These are phyloP conservation scores for Eulacestoma nigropectus DNA, from an alignment of 2,113 vertebrate genomes.

Conservation along the genomic window DNA sequence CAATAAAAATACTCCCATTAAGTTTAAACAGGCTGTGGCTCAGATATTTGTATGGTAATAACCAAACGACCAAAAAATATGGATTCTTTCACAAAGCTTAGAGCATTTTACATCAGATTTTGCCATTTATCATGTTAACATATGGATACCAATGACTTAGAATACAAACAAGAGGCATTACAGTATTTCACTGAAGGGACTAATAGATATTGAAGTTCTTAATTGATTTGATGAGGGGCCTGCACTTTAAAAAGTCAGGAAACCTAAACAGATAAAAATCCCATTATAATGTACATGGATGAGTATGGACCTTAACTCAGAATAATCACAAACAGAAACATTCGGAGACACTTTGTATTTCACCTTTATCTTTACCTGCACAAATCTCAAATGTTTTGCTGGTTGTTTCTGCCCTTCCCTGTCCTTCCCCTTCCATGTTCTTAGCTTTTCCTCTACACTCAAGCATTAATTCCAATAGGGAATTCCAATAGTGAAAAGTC, in stretches of 20 bases:
- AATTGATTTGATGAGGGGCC: neutral
- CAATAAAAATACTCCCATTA: neutral
- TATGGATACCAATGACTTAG: neutral
- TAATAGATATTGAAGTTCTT: neutral
- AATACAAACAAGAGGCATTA: neutral
- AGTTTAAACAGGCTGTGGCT: neutral
- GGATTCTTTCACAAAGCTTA: neutral
- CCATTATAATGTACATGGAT: neutral
- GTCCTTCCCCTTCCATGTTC: neutral
- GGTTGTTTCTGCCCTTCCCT: neutral
- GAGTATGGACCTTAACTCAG: neutral
- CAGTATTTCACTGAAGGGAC: neutral
- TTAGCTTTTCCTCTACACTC: neutral
- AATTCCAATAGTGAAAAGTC: neutral
- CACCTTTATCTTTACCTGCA: neutral
- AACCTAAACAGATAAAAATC: neutral
- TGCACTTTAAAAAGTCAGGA: neutral
- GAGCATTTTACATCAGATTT: neutral
- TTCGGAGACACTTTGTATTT: rapidly evolving
- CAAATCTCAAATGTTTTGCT: neutral
- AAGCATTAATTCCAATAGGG: neutral
- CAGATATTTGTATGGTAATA: neutral
- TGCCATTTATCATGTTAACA: neutral
- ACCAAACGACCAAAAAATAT: neutral
- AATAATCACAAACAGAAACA: neutral